Percentiles rank a stretch among this genome's conserved stretches.
phyloP scores from a whole-genome alignment of 1,140 invertebrate species.

The Neelides sp. region DNA sequence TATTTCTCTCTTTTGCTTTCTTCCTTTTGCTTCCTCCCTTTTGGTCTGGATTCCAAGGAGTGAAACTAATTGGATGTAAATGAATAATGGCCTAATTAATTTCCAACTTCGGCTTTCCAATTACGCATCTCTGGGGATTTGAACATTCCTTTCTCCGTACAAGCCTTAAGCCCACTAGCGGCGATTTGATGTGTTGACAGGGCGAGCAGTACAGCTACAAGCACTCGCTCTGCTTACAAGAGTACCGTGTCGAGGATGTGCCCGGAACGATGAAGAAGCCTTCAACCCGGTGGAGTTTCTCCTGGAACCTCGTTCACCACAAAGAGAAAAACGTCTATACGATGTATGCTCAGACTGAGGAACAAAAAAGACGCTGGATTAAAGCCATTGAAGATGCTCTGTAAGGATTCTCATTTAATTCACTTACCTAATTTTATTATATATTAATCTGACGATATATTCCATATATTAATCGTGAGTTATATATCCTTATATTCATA shows the following conservation, averaged over 20 bases:
- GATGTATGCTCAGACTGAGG: conserved; percentile 75
- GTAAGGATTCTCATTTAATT: conserved; percentile 51
- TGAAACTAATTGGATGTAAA: conserved; percentile 2
- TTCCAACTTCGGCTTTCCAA: no score
- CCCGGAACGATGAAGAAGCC: conserved; percentile 42
- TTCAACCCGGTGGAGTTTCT: conserved; percentile 57
- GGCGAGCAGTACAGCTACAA: conserved; percentile 87
- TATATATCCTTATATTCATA: no score
- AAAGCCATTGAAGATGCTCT: conserved; percentile 81
- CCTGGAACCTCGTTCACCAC: conserved; percentile 70
- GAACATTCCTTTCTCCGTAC: no score
- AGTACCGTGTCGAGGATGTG: conserved; percentile 74
- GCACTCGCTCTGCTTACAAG: conserved; percentile 65
- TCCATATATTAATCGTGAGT: conserved; percentile 6
- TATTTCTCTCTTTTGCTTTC: conserved; percentile 1
- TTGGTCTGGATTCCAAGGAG: conserved; percentile 5
- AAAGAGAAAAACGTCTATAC: conserved; percentile 72
- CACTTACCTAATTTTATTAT: conserved; percentile 13
- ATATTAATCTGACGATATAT: conserved; percentile 4
- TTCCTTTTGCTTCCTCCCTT: conserved; percentile 14
- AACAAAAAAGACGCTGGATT: conserved; percentile 77
- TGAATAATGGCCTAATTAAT: no score
- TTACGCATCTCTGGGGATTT: no score
- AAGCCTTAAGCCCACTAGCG: no score
- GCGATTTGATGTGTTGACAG: conserved; percentile 41